Conservation (phyloP, 2,888 invertebrate genomes). For the Galerucella calmariensis region DNA sequence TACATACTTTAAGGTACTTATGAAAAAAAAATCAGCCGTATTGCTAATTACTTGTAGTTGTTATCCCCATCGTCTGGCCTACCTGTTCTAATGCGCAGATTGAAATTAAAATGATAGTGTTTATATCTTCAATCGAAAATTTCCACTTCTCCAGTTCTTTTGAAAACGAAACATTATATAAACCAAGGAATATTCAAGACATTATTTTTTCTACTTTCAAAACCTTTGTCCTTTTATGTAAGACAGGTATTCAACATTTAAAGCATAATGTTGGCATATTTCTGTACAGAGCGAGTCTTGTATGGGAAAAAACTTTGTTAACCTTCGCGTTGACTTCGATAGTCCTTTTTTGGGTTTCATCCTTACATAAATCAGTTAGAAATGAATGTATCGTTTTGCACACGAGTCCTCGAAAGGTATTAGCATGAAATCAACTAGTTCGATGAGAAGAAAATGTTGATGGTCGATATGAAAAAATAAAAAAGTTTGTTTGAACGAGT, state of each 20-base stretch:
- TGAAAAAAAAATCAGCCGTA: no score
- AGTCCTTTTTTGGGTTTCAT: slow-evolving; percentile 31
- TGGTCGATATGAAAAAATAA: not conserved
- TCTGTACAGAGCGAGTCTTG: slow-evolving; percentile 6
- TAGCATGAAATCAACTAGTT: slow-evolving; percentile 5
- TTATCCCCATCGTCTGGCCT: no score
- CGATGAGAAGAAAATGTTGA: not conserved
- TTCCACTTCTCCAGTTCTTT: no score
- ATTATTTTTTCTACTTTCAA: not conserved
- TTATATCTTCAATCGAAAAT: no score
- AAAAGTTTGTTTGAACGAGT: not conserved
- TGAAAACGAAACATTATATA: no score
- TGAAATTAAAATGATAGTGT: no score
- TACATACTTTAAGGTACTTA: no score
- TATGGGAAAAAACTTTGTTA: slow-evolving; percentile 19
- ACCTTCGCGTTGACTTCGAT: slow-evolving; percentile 25
- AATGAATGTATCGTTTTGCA: slow-evolving; percentile 10
- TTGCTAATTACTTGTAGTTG: no score
- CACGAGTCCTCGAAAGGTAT: slow-evolving; percentile 19
- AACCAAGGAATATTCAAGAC: not conserved
- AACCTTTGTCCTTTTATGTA: not conserved
- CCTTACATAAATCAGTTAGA: slow-evolving; percentile 27
- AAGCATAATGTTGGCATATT: slow-evolving; percentile 21
- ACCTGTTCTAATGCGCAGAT: no score
- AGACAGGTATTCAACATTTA: slow-evolving; percentile 15